These are phyloP conservation scores for Heteromurus nitidus DNA, from an alignment of 2,888 invertebrate genomes.

Conservation along the genomic window DNA sequence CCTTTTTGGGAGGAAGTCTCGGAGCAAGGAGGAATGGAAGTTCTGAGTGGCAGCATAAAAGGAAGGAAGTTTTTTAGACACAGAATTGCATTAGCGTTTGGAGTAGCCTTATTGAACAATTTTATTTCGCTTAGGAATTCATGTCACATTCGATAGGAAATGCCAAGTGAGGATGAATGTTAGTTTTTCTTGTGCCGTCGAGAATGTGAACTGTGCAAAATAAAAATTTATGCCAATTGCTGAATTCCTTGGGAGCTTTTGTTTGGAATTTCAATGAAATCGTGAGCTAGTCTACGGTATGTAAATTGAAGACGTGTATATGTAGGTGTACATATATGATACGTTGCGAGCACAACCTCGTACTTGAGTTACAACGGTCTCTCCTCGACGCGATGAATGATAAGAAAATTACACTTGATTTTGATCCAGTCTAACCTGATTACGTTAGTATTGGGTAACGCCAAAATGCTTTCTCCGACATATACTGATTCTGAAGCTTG, in stretches of 20 bases:
- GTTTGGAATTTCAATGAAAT: constrained; percentile 35
- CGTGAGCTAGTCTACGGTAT: too few relatives aligned
- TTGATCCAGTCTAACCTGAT: too few relatives aligned
- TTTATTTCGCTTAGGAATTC: constrained; percentile 16
- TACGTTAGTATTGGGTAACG: too few relatives aligned
- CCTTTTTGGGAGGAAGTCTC: not conserved
- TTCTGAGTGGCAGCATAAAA: not conserved
- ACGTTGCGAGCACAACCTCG: too few relatives aligned
- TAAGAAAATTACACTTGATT: not conserved
- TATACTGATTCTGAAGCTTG: too few relatives aligned
- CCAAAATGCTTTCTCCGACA: too few relatives aligned
- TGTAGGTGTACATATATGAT: too few relatives aligned
- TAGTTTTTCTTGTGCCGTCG: constrained; percentile 1
- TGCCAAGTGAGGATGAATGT: constrained; percentile 26
- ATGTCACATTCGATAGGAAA: constrained; percentile 1
- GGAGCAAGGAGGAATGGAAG: too few relatives aligned
- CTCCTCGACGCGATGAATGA: too few relatives aligned
- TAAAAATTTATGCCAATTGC: constrained; percentile 40
- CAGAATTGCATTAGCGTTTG: not conserved
- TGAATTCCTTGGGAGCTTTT: constrained; percentile 32
- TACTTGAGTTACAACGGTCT: too few relatives aligned
- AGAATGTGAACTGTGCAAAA: constrained; percentile 22
- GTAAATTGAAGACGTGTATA: too few relatives aligned
- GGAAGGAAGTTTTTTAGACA: not conserved
- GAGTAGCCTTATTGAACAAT: not conserved